Base-by-base conservation (phyloP, 2,888 invertebrate genomes). In the Limnephilus marmoratus region DNA sequence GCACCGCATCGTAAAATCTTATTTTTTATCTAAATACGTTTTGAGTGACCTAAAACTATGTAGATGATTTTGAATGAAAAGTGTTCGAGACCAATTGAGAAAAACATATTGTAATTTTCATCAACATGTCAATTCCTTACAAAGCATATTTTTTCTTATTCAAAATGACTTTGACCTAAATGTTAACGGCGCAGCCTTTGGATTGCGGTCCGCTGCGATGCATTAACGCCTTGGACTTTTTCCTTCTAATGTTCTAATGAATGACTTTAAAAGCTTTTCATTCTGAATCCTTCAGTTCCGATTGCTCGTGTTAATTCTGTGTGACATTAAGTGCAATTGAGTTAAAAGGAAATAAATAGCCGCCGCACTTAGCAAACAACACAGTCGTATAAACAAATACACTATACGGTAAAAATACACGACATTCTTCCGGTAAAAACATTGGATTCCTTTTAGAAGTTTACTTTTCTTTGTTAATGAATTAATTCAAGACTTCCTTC, bases 241-340 rank as follows among this genome's bases (percentile, higher is more conserved):
- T 83, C 15, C 15, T 24, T 37, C 5, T 83, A 34, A 34, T 83
- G 37, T 86, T 29, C 13, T 86, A 45, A 45, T 86, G 29, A 86
- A 86, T 86, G 41, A 86, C 86, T 86, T 86, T 86, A 86, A 86
- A 86, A 86, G 86, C 86, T 86, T 85, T 86, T 7, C 86, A 83
- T 34, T 83, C 24, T 34, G 18, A 37, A 37, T 24, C 83, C 34
- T 83, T 37, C 37, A 37, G 41, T 86, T 45, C 86, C 41, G 86
- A 86, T 86, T 86, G 86, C 41, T 45, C 86, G 86, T 41, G 86
- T 86, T 86, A 86, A 86, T 86, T 86, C 41, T n/a, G 86, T 86
- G 86, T 45, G 86, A 86, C 86, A 45, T 86, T 45, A 45, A 86
- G 45, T 86, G 86, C 86, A 86, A 45, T 86, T 49, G 29, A n/a